Evolutionary conservation across 2,888 invertebrate species (phyloP), one percentile per base, ranked within the genome.

Genomic region (Tyria jacobaeae): DNA sequence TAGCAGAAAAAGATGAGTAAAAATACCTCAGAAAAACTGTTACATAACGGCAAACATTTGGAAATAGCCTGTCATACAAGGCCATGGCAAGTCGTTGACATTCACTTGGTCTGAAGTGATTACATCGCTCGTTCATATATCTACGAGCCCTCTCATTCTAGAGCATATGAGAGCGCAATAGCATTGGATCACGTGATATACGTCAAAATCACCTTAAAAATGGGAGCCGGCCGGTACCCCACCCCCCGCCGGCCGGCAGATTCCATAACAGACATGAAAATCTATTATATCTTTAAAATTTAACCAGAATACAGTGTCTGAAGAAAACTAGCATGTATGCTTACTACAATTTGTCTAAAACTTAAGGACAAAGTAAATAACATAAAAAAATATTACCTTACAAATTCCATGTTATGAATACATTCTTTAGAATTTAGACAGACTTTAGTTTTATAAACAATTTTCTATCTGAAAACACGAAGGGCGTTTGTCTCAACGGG

Each of bases 401-500:
- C 41, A 25, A n/a, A 50, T 50, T 66, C 57, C 56, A 48, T 52
- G 52, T 15, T 57, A 55, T 59, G 57, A 39, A 31, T 57, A 27
- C 56, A 12, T 39, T 27, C 21, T 58, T 56, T 34, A 24, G n/a
- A 35, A 25, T 57, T 60, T 56, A 61, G 53, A 27, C 39, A 35
- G 52, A 55, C 15, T 25, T 41, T 53, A 3, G 9, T 58, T 34
- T 49, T 60, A 64, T 59, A 6, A 24, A 64, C 47, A 25, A 57
- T 58, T n/a, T 64, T 75, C 54, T 57, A 70, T 61, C 69, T 68
- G 74, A 63, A 68, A 68, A 69, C 65, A 68, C 55, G 66, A 72
- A 61, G 82, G 84, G 82, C 71, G 81, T 86, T 86, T 84, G 86
- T 87, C 87, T 87, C 64, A 82, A 78, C 61, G 65, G 83, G 76